Percentiles rank a stretch among this genome's conserved stretches.
phyloP scores from a whole-genome alignment of 1,140 invertebrate species.

The Lucilia sericata region DNA sequence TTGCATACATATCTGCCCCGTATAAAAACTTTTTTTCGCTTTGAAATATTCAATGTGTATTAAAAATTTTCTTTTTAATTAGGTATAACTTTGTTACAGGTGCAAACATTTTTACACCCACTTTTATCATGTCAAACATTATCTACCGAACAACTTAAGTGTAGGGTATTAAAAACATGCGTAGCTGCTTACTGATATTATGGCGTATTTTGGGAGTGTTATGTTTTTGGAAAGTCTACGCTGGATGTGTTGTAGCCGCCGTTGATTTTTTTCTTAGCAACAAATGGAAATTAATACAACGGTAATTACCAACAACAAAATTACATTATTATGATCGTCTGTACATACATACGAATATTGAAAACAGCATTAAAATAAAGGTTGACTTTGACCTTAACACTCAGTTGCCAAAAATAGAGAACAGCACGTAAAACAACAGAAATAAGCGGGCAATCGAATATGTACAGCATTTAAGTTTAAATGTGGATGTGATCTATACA shows the following conservation, averaged over 20 bases:
- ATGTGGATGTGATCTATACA: no score
- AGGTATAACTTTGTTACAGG: no score
- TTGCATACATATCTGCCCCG: no score
- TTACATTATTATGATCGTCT: background rate
- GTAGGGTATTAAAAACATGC: no score
- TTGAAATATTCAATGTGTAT: no score
- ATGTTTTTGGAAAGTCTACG: background rate
- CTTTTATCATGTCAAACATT: no score
- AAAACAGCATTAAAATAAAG: constrained; percentile 36
- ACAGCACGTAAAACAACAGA: background rate
- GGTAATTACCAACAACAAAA: constrained; percentile 31
- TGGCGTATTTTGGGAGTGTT: background rate
- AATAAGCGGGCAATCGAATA: background rate
- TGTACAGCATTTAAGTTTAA: no score
- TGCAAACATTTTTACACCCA: no score
- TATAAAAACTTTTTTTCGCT: no score
- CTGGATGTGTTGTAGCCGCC: background rate
- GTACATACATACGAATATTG: background rate
- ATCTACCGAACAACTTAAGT: no score
- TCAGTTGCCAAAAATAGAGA: constrained; percentile 38
- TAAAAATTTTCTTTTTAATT: no score
- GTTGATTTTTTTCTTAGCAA: background rate
- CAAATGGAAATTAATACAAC: background rate
- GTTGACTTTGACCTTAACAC: constrained; percentile 49
- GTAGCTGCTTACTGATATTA: no score